Percentiles rank a stretch among this genome's conserved stretches.
Evolutionary conservation across 2,113 vertebrate genomes (phyloP).

Genomic region (Oreocharis arfaki): DNA sequence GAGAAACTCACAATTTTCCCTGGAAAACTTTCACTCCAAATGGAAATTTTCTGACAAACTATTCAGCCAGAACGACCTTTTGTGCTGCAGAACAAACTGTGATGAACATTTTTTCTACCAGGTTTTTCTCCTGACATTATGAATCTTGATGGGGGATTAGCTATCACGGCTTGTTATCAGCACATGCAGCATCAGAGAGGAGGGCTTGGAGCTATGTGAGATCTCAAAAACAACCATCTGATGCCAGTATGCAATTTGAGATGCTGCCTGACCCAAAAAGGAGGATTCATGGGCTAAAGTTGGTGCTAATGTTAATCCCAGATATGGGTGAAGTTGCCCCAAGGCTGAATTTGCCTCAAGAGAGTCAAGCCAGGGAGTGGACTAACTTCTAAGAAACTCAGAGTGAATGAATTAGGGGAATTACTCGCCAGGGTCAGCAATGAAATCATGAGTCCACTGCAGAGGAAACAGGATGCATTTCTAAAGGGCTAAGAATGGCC

Average conservation of each 20-base stretch:
- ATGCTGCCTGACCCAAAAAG: neutral
- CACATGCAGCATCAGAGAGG: neutral
- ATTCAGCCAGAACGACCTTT: neutral
- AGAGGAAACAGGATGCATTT: neutral
- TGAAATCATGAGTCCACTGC: neutral
- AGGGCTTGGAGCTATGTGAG: neutral
- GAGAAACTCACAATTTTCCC: neutral
- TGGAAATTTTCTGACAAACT: neutral
- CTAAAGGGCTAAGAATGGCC: neutral
- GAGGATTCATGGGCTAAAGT: neutral
- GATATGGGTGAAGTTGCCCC: neutral
- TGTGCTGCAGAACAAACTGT: neutral
- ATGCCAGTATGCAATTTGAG: neutral
- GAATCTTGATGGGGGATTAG: conserved; percentile 9
- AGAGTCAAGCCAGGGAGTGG: neutral
- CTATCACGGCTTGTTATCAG: neutral
- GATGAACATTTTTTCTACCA: neutral
- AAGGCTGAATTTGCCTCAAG: neutral
- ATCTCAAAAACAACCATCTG: neutral
- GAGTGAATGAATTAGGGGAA: neutral
- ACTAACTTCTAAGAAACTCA: neutral
- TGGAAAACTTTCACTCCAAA: neutral
- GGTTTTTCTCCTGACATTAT: conserved; percentile 7
- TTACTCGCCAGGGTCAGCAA: neutral
- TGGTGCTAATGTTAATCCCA: neutral